These are phyloP conservation scores for Carduelis carduelis DNA, from an alignment of 2,797 vertebrate species.

Conservation along the genomic window DNA sequence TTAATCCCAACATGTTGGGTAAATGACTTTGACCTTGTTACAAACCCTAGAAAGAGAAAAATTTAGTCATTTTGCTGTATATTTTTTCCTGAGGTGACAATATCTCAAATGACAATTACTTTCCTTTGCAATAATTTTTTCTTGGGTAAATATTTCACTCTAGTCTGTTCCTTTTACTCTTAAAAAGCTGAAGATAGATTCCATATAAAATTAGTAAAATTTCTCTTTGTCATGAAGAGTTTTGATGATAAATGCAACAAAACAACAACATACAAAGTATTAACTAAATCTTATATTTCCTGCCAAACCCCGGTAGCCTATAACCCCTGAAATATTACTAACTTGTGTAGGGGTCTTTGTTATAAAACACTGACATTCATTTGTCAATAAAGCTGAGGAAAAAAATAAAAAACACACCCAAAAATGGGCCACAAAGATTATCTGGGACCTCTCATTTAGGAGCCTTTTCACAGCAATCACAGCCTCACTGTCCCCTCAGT, in stretches of 20 bases:
- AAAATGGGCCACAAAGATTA: not conserved
- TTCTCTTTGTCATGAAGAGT: not conserved
- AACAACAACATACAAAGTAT: not conserved
- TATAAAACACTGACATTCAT: not conserved
- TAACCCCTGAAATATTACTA: not conserved
- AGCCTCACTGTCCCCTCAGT: not conserved
- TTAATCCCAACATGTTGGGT: not conserved
- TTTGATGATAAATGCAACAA: not conserved
- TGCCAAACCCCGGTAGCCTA: not conserved
- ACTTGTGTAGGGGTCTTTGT: accelerated
- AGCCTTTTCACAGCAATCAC: not conserved
- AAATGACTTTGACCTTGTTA: not conserved
- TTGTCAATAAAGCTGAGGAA: not conserved
- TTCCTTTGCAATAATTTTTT: not conserved
- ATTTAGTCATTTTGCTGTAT: not conserved
- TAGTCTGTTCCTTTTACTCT: not conserved
- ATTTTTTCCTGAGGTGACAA: not conserved
- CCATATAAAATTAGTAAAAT: not conserved
- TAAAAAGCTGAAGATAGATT: not conserved
- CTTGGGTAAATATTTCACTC: not conserved
- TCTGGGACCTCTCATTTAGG: not conserved
- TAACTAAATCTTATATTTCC: not conserved
- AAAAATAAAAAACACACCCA: accelerated
- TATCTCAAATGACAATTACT: not conserved
- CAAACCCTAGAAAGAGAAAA: not conserved